Base-by-base conservation (phyloP, 2,113 vertebrate species). In the Cepphus grylle region DNA sequence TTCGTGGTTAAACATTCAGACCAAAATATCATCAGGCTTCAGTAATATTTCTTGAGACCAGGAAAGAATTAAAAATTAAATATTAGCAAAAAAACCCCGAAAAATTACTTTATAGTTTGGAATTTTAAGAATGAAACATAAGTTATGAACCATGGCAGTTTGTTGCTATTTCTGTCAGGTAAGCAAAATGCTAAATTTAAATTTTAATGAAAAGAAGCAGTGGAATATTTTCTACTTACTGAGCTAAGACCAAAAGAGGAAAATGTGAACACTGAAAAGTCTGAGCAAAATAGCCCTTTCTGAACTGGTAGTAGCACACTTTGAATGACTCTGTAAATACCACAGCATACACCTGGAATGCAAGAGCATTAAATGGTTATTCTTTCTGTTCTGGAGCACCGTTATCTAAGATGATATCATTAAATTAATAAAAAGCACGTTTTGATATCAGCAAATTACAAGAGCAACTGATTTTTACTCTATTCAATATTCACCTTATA, bases 131-230 rank as follows among this genome's bases (percentile, higher is more conserved):
- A 62, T 59, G 6, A 92, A 96, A 72, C 6, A 5, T 82, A 56
- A 73, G 58, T 96, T 93, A 49, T 81, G 43, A 93, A 69, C 7
- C 11, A 78, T 10, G 95, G 19, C 5, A 43, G 8, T 79, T 50
- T 87, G 8, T 62, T 50, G 9, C 6, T 94, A 62, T 94, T 96
- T 96, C 42, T 86, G 49, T 25, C 34, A 61, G n/a, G 38, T 43
- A 87, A 92, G 19, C 5, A 88, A 96, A 93, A 93, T 34, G 9
- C 11, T 86, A 79, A 40, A 91, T 97, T 95, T 80, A 89, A 85
- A 72, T 94, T 90, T 92, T 66, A 94, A 42, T 86, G 21, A 85
- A 93, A 56, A 40, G 38, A 61, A 89, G 8, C 52, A 84, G 43
- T 63, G 34, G 19, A 92, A 58, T 95, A 96, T 96, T 88, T 90